These are phyloP conservation scores for Spilarctia lutea DNA, from an alignment of 2,888 invertebrate genomes.

Conservation along the genomic window DNA sequence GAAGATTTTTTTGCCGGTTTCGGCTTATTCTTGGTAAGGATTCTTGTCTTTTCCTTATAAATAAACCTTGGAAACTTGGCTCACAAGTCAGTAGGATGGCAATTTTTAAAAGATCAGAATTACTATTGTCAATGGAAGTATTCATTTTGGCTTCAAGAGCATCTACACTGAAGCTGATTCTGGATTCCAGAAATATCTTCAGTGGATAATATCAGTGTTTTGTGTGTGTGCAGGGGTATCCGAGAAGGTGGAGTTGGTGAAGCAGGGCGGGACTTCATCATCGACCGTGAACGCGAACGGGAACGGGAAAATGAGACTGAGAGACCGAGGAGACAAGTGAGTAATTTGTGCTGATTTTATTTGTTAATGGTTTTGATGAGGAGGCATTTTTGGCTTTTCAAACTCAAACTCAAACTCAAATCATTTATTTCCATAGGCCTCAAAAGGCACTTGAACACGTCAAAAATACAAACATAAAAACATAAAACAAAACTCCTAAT, in stretches of 20 bases:
- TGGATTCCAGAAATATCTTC: background rate
- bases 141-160: background rate
- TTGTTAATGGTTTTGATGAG: background rate
- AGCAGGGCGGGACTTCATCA: conserved; percentile 77
- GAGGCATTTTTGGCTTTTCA: background rate
- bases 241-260: conserved; percentile 69
- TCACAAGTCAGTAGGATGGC: background rate
- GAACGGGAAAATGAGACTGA: conserved; percentile 76
- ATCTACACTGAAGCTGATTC: background rate
- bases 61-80: background rate
- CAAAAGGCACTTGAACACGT: too few relatives aligned
- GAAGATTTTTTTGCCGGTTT: conserved; percentile 63
- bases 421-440: too few relatives aligned
- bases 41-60: background rate
- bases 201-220: conserved; percentile 18
- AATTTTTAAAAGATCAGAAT: background rate
- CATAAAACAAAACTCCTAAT: too few relatives aligned
- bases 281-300: conserved; percentile 80
- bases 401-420: too few relatives aligned
- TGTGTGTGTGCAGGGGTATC: conserved; percentile 67
- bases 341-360: background rate
- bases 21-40: conserved; percentile 65
- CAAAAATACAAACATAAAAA: too few relatives aligned
- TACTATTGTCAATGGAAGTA: background rate
- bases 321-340: conserved; percentile 77